These are phyloP conservation scores for Periophthalmus magnuspinnatus DNA, from an alignment of 2,797 vertebrate species.

Conservation along the genomic window DNA sequence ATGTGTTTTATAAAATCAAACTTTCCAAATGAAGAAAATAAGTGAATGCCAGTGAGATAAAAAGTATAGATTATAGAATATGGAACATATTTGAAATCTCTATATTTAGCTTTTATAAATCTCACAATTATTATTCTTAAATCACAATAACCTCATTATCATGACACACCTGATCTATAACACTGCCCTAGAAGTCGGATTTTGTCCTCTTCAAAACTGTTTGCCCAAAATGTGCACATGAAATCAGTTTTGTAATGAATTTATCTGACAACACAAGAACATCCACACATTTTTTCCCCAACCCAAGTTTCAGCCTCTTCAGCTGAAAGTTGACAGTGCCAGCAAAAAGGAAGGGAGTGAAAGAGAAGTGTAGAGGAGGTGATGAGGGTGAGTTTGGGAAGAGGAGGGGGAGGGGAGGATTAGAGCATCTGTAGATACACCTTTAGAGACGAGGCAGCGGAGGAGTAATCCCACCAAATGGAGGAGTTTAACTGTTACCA, in stretches of 20 bases:
- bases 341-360: constrained; percentile 25
- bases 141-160: background rate
- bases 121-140: background rate
- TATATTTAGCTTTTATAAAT: background rate
- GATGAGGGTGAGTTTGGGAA: constrained; percentile 64
- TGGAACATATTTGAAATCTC: too few relatives aligned
- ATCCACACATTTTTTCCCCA: constrained; percentile 27
- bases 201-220: background rate
- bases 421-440: constrained; percentile 69
- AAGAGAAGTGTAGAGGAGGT: constrained; percentile 42
- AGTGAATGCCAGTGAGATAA: too few relatives aligned
- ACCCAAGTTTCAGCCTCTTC: constrained; percentile 54
- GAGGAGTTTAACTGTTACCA: constrained; percentile 70
- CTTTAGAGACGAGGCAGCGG: constrained; percentile 50
- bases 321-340: constrained; percentile 60
- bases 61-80: too few relatives aligned
- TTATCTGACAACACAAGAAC: constrained; percentile 18
- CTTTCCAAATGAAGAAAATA: too few relatives aligned
- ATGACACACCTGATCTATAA: background rate
- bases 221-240: constrained; percentile 8
- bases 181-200: background rate
- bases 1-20: too few relatives aligned
- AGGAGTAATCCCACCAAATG: constrained; percentile 71
- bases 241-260: constrained; percentile 10
- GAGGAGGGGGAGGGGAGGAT: constrained; percentile 59